Base-by-base conservation (phyloP, 2,797 vertebrate species). In the Clarias laeviceps region DNA sequence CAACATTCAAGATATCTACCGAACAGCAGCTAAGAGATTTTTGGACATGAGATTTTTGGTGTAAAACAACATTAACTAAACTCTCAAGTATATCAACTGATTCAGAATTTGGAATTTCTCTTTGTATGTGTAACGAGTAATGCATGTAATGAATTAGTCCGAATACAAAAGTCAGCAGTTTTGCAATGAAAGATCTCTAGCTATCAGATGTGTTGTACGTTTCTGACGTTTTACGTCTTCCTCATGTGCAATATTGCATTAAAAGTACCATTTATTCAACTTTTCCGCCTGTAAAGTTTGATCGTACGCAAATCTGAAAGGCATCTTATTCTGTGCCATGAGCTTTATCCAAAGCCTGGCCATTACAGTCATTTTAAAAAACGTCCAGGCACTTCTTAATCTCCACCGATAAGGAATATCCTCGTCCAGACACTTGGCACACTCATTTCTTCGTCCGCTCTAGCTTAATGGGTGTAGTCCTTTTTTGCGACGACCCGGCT, bases 341-440 rank as follows among this genome's bases (percentile, higher is more conserved):
- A 50, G 65, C 40, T 80, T 90, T 57, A 62, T 50, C 70, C 85
- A 84, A 84, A 87, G 59, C 85, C 56, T 85, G 62, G 76, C 68
- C 59, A 66, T 82, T 74, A 64, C 15, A 54, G 8, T 86, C 84
- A 76, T 73, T 66, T 89, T 88, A 70, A 80, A 45, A 64, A 64
- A 91, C 87, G 90, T 64, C 90, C 90, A 95, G 94, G 94, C 94
- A 95, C 94, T 94, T 94, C 91, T 90, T 90, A 76, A 87, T 88
- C 70, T 84, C 87, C 57, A 80, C 82, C 27, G 50, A 9, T 70
- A 22, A 70, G 77, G 86, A 64, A 69, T 6, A 84, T 78, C 82
- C 18, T 22, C 32, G 84, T 73, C 82, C 50, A 70, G 87, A 83
- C 84, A 62, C 90, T 93, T 94, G 92, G 93, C 93, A 94, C 93